Conservation (phyloP, 2,888 invertebrate genomes). For the Mythimna impura region DNA sequence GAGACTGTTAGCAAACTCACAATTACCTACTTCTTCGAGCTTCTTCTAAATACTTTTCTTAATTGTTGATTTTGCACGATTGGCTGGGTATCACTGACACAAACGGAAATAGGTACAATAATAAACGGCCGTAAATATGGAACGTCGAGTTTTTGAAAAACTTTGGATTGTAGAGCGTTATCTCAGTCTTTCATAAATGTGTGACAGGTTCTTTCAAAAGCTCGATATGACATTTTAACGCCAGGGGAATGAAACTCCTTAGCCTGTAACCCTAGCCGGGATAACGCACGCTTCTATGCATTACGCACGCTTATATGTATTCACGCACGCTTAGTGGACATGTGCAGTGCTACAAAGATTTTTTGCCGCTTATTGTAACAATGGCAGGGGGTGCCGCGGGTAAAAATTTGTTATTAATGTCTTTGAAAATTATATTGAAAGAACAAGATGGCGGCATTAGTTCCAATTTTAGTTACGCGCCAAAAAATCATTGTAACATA, state of each 20-base stretch:
- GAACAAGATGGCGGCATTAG: not conserved
- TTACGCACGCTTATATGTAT: not conserved
- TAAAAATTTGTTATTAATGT: not conserved
- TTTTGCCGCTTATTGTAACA: not conserved
- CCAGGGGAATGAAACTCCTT: not conserved
- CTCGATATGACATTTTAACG: not conserved
- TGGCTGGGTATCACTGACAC: constrained; percentile 1
- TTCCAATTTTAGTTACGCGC: not conserved
- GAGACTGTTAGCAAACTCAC: not conserved
- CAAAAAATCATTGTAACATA: constrained; percentile 2
- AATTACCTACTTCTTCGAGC: not conserved
- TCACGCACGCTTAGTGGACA: not conserved
- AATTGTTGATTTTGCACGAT: constrained; percentile 9
- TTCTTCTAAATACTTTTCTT: constrained; percentile 1
- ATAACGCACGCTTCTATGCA: not conserved
- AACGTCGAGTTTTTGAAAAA: not conserved
- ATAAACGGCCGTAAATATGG: not conserved
- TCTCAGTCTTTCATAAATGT: not conserved
- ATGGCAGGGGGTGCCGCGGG: not conserved
- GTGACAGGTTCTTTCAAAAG: not conserved
- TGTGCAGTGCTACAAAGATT: not conserved
- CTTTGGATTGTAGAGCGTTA: not conserved
- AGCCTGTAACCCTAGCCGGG: not conserved
- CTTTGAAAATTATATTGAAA: not conserved
- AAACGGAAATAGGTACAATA: not conserved